Evolutionary conservation across 2,797 vertebrate species (phyloP), one percentile per base, ranked within the genome.

Genomic region (Rhadinocentrus ornatus): DNA sequence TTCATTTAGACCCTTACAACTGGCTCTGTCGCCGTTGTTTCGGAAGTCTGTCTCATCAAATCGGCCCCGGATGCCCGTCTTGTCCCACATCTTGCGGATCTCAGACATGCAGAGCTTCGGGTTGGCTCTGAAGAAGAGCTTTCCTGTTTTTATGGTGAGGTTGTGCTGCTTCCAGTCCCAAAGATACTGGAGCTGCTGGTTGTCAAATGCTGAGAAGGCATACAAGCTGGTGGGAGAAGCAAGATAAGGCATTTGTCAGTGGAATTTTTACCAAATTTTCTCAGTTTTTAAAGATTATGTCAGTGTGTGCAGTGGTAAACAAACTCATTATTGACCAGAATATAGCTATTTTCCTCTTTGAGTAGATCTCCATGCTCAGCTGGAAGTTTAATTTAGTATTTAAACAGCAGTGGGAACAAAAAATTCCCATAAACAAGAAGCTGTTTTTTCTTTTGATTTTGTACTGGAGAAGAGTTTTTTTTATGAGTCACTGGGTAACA

Each of bases 141-240:
- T 98, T 46, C 98, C 98, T 0, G 92, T 79, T 60, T 89, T 95
- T 92, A 99, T 96, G 46, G 97, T 99, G 86, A 99, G 92, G 90
- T 98, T 99, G 87, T 98, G 98, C 81, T 96, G 96, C 75, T 95
- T 96, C 97, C 97, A 99, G 93, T 99, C 97, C 98, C 98, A 99
- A 2, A 99, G 94, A 66, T 97, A 96, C 93, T 99, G 97, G 46
- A 99, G 93, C 87, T 99, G 96, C 89, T 97, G 96, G 95, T 99
- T 99, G 90, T 99, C 96, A 18, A 97, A 91, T 4, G 96, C 97
- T 0, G 95, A 96, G 91, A 99, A 99, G 57, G 98, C 96, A 2
- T 99, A 98, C 90, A 93, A 93, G 85, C 98, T 99, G 73, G 20
- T 65, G 60, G 66, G 59, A 1, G 31, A 26, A 68, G 7, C 24